Conservation (phyloP, 2,113 vertebrate species). For the Oncorhynchus kisutch region DNA sequence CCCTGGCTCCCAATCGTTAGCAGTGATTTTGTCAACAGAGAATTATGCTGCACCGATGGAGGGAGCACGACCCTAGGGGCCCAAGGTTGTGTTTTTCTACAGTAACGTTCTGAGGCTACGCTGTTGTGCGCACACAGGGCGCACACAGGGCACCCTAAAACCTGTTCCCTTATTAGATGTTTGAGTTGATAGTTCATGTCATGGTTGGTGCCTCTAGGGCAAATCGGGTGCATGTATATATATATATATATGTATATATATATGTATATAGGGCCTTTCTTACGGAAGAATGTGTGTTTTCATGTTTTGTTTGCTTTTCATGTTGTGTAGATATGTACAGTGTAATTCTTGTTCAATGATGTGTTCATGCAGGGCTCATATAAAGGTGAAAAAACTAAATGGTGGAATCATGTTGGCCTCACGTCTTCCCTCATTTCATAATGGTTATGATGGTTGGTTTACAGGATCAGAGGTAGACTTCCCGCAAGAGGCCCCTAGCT, state of each 20-base stretch:
- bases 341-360: too few species aligned
- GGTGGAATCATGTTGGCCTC: conserved; percentile 13
- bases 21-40: conserved; percentile 43
- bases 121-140: conserved; percentile 14
- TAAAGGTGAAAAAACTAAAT: too few species aligned
- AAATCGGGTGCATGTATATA: too few species aligned
- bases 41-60: conserved; percentile 30
- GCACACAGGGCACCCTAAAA: conserved; percentile 36
- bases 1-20: not conserved
- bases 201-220: not conserved
- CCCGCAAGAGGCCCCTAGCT: conserved; percentile 32
- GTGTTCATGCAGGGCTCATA: too few species aligned
- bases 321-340: too few species aligned
- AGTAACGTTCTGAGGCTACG: not conserved
- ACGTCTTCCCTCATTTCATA: conserved; percentile 33
- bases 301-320: too few species aligned
- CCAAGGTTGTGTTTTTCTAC: conserved; percentile 19
- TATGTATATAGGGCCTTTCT: too few species aligned
- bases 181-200: conserved; percentile 57
- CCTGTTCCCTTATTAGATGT: conserved; percentile 55
- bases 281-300: too few species aligned
- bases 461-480: conserved; percentile 13
- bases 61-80: conserved; percentile 27
- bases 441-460: conserved; percentile 36
- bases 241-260: too few species aligned